Base-by-base conservation (phyloP, 2,113 vertebrate species). In the Ptilorrhoa leucosticta region DNA sequence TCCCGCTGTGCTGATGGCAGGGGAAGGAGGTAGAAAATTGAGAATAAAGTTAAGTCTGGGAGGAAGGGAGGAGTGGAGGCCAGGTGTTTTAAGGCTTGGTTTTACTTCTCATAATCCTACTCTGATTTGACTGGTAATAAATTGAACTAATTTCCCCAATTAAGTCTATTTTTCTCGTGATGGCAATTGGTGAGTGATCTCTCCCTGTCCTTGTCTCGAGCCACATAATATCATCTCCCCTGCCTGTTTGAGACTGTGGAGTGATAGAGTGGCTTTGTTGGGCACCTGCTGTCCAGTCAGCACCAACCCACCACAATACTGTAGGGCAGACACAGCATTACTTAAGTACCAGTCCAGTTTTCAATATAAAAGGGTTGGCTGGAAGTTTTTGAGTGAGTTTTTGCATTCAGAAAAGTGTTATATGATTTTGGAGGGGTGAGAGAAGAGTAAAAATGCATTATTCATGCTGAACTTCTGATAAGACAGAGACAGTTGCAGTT, bases 401-500 rank as follows among this genome's bases (percentile, higher is more conserved):
- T n/a, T 89, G 58, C 20, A 64, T 72, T 76, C 57, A 76, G 37
- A 83, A 83, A 83, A 79, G 5, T 9, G 35, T 76, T 28, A 33
- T 8, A 58, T 64, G 30, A 60, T 71, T 82, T 71, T 76, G 17
- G 48, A 87, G 11, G 12, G 10, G 2, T 64, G 70, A 89, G 30
- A 58, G 14, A 90, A 75, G 19, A 95, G 26, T 69, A 22, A 73
- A 53, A 87, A 93, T 58, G 4, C 39, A 91, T 93, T 78, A 93
- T 82, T 95, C 84, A 93, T 91, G 11, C 15, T 78, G 39, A 94
- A 68, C 11, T 79, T 91, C 51, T 56, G 78, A 68, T 69, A 73
- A 85, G 37, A 71, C 33, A 89, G 60, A 89, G 60, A 61, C 48
- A 87, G 44, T 37, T 87, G 35, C 16, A 11, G 37, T 65, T 95